These are phyloP conservation scores for Drosophila serrata DNA, from an alignment of 1,140 invertebrate species.

Conservation along the genomic window DNA sequence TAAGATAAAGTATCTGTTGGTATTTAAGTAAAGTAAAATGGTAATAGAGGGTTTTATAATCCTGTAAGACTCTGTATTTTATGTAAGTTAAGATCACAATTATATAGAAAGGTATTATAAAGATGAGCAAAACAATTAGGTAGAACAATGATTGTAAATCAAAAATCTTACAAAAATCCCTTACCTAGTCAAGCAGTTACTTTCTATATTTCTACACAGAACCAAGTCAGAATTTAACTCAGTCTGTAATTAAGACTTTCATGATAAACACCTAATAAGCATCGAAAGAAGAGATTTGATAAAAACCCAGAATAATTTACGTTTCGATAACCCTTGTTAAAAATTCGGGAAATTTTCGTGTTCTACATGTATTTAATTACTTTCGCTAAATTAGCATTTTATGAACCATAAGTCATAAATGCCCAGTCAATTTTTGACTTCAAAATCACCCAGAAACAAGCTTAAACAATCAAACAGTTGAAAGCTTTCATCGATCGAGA, in stretches of 20 bases:
- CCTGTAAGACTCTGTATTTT: not conserved
- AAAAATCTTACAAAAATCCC: not conserved
- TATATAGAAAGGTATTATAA: not conserved
- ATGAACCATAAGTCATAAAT: conserved; percentile 1
- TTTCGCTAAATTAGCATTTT: conserved; percentile 8
- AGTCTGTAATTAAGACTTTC: not conserved
- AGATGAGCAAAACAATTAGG: not conserved
- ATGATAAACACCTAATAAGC: not conserved
- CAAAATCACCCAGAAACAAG: not conserved
- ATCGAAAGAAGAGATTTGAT: no score
- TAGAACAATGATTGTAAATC: not conserved
- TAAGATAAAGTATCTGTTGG: not conserved
- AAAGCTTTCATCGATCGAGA: conserved; percentile 11
- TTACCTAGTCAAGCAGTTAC: not conserved
- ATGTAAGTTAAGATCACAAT: not conserved
- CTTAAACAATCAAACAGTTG: not conserved
- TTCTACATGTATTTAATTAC: conserved; percentile 3
- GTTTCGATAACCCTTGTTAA: not conserved
- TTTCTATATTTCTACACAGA: not conserved
- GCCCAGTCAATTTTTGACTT: not conserved
- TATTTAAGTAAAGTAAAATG: not conserved
- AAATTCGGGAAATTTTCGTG: not conserved
- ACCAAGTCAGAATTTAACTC: not conserved
- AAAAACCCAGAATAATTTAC: not conserved
- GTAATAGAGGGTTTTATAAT: not conserved